These are phyloP conservation scores for Erythrolamprus reginae DNA, from an alignment of 2,113 vertebrate species.

Conservation along the genomic window DNA sequence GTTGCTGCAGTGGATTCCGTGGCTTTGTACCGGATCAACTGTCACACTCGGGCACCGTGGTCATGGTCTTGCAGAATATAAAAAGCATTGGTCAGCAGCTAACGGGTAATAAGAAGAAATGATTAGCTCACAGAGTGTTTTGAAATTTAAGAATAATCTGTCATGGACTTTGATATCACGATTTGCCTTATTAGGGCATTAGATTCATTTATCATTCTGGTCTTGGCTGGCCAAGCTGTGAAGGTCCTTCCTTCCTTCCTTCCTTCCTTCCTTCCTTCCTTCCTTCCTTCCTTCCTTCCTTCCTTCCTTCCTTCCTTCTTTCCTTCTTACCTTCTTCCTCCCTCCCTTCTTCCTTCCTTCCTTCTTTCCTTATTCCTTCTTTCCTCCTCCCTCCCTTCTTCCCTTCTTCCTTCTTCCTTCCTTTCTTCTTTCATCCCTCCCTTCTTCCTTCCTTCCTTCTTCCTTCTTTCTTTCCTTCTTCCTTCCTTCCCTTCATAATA, in stretches of 20 bases:
- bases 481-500: too few species aligned
- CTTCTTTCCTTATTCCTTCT: too few species aligned
- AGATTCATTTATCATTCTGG: background rate
- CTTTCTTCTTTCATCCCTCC: too few species aligned
- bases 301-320: background rate
- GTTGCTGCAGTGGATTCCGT: background rate
- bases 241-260: background rate
- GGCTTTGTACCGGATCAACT: background rate
- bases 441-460: too few species aligned
- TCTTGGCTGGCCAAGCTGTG: background rate
- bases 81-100: background rate
- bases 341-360: too few species aligned
- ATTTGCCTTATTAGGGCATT: background rate
- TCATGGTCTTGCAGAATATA: background rate
- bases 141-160: background rate
- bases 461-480: too few species aligned
- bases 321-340: too few species aligned
- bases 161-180: background rate
- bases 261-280: background rate
- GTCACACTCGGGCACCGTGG: background rate
- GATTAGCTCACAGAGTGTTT: background rate
- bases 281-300: background rate
- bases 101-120: background rate
- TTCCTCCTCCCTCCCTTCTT: too few species aligned
- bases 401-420: too few species aligned